phyloP scores from a whole-genome alignment of 2,888 invertebrate species.

The Xylocampa areola region DNA sequence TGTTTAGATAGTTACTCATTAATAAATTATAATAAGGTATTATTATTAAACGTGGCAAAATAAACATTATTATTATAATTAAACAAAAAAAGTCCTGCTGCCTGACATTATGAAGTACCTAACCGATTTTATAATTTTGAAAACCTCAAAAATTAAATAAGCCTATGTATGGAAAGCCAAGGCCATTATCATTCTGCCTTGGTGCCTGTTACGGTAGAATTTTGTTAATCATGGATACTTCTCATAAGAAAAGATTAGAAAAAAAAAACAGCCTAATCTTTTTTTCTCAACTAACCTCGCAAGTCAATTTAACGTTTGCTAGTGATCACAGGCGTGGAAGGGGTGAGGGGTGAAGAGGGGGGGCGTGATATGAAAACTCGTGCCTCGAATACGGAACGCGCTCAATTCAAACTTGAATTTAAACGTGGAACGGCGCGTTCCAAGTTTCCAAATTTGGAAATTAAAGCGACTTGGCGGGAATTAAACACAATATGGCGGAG shows the following conservation, averaged over 20 bases:
- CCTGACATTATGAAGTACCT: too few species aligned
- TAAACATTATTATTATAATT: too few species aligned
- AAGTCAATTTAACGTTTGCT: slow-evolving; percentile 70
- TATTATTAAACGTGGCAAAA: too few species aligned
- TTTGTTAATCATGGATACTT: too few species aligned
- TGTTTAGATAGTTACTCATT: too few species aligned
- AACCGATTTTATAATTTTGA: too few species aligned
- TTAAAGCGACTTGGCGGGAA: slow-evolving; percentile 85
- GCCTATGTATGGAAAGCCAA: too few species aligned
- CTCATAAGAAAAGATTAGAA: background rate
- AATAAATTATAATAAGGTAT: too few species aligned
- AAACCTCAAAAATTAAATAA: too few species aligned
- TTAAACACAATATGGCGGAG: slow-evolving; percentile 83
- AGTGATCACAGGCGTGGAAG: slow-evolving; percentile 44
- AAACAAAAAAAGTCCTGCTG: too few species aligned
- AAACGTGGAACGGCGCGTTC: slow-evolving; percentile 81
- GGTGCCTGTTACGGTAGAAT: too few species aligned
- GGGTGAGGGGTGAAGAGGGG: slow-evolving; percentile 58
- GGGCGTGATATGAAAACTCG: slow-evolving; percentile 84
- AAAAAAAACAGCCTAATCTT: slow-evolving; percentile 6
- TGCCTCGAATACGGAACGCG: slow-evolving; percentile 83
- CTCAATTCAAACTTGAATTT: slow-evolving; percentile 88
- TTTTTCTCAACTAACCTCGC: slow-evolving; percentile 49
- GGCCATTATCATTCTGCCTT: too few species aligned
- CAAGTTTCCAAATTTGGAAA: slow-evolving; percentile 87